Evolutionary conservation across 2,888 invertebrate genomes (phyloP), one percentile per base, ranked within the genome.

Genomic region (Dicyrtoma fusca): DNA sequence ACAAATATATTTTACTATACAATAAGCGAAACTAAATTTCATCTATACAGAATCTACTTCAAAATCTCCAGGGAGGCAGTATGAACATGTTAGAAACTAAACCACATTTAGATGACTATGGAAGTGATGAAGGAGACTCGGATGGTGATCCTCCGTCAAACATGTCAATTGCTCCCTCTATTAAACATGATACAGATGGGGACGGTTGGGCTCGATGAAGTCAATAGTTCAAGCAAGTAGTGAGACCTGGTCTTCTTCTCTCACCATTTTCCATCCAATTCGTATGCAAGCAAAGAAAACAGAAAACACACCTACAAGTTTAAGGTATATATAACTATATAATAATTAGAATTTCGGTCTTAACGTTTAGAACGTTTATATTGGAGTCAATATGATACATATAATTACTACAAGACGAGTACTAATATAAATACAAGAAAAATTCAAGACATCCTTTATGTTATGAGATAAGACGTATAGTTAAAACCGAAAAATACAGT

Each of bases 181-280:
- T 77, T 19, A 75, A 75, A 49, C 74, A 72, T 45, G 77, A 77
- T 19, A 68, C 59, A n/a, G 79, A 79, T 57, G 76, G 71, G 13
- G 79, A 76, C 45, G 79, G 76, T 63, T 80, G 80, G 80, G 73
- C 76, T 59, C 78, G 79, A 70, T 78, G 74, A 77, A 71, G 69
- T 53, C 17, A 47, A 21, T 42, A 44, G 23, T n/a, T 59, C 51
- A 53, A 66, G 26, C 66, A 17, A 14, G 4, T 49, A 23, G 21
- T n/a, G 17, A 42, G 25, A 63, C 53, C 13, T 44, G 17, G 55
- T 21, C 45, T 42, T 45, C 45, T 57, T n/a, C 63, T 17, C 63
- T 64, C 69, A 69, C 47, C 45, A 57, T 23, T 69, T 57, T 69
- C 69, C 69, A 69, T 69, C 69, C 69, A 59, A 17, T 42, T 53